phyloP scores from a whole-genome alignment of 2,888 invertebrate genomes.

The Resseliella maxima region DNA sequence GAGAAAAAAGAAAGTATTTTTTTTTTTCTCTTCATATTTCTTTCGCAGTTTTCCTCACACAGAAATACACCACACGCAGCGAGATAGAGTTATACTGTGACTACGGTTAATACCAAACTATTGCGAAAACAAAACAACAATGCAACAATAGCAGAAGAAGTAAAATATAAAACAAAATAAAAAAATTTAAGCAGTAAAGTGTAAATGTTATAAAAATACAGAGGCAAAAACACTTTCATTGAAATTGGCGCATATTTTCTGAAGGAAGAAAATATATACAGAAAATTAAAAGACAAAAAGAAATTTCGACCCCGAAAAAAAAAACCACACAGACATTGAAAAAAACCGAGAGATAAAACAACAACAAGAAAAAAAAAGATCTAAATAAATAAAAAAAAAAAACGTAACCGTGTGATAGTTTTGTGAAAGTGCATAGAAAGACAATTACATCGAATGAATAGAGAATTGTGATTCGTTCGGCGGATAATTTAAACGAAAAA shows the following conservation, averaged over 20 bases:
- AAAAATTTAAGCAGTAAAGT: conserved; percentile 48
- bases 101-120: background rate
- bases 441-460: conserved; percentile 38
- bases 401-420: conserved; percentile 27
- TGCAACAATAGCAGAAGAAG: conserved; percentile 33
- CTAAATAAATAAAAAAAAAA: background rate
- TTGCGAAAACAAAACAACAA: conserved; percentile 35
- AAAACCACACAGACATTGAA: background rate
- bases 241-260: conserved; percentile 40
- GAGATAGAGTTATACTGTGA: background rate
- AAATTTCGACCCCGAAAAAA: conserved; percentile 41
- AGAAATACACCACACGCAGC: background rate
- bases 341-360: background rate
- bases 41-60: conserved; percentile 43
- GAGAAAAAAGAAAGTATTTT: conserved; percentile 13
- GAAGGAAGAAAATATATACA: conserved; percentile 29
- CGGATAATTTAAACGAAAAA: background rate
- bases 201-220: conserved; percentile 21
- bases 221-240: conserved; percentile 49
- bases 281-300: background rate
- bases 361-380: background rate
- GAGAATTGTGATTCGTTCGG: conserved; percentile 39
- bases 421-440: conserved; percentile 47
- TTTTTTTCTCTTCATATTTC: background rate
- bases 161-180: too few species aligned